Conservation (phyloP, 1,140 invertebrate species). For the Trissolcus basalis region DNA sequence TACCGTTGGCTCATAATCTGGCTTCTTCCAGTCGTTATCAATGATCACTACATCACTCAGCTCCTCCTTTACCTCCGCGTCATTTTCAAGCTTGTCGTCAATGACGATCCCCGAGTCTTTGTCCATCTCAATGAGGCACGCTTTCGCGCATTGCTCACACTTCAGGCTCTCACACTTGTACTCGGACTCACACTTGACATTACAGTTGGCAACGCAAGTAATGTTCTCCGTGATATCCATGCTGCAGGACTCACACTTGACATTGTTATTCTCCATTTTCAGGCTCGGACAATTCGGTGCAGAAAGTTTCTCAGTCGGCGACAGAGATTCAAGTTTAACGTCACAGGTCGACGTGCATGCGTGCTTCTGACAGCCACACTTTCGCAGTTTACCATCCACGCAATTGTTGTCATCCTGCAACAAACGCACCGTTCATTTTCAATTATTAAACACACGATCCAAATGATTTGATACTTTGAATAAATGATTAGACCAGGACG, state of each 20-base stretch:
- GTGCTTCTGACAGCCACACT: constrained; percentile 68
- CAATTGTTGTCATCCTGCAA: constrained; percentile 67
- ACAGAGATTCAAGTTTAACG: constrained; percentile 71
- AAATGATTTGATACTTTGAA: too few species aligned
- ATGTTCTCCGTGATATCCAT: constrained; percentile 66
- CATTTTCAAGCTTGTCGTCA: constrained; percentile 72
- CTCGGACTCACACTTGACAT: constrained; percentile 73
- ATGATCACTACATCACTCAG: constrained; percentile 65
- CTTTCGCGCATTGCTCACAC: constrained; percentile 73
- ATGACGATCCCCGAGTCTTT: constrained; percentile 73
- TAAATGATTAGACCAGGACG: too few species aligned
- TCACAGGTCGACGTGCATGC: constrained; percentile 71
- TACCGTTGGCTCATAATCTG: constrained; percentile 71
- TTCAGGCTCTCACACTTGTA: constrained; percentile 73
- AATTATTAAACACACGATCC: neutral
- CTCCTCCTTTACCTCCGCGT: constrained; percentile 71
- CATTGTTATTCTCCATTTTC: constrained; percentile 73
- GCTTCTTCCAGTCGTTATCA: constrained; percentile 69
- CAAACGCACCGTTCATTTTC: too few species aligned
- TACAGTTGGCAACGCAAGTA: constrained; percentile 68
- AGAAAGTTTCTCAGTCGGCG: constrained; percentile 67
- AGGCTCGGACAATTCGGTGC: constrained; percentile 61
- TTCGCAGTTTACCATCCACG: constrained; percentile 63
- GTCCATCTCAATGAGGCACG: constrained; percentile 71
- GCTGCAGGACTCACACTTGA: constrained; percentile 73